Base-by-base conservation (phyloP, 2,113 vertebrate genomes). In the Chaenogobius annularis region DNA sequence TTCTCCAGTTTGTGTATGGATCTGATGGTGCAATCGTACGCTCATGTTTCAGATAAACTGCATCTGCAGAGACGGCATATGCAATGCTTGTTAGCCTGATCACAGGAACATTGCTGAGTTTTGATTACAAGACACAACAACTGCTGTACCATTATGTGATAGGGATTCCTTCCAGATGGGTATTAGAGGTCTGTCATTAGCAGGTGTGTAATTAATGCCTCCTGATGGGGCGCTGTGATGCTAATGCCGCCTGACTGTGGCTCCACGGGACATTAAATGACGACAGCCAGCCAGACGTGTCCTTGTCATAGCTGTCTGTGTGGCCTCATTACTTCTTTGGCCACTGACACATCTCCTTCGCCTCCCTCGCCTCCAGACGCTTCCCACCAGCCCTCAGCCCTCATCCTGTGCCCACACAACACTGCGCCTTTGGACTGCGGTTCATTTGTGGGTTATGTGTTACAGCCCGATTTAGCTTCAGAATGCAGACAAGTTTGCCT, bases 121-220 rank as follows among this genome's bases (percentile, higher is more conserved):
- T 64, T 74, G 65, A 85, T 83, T 58, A 78, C 15, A 66, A 64
- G 63, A 72, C 73, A 73, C n/a, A 83, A 22, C 72, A 68, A 70
- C 66, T 69, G 47, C 66, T 65, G 40, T 54, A 66, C 55, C 74
- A 72, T 76, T 61, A 68, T 78, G 68, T 68, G 76, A 83, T 76
- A 66, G 71, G 74, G 55, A 72, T 75, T 44, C 40, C 56, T 68
- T 77, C 82, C 88, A 84, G 86, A 83, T 85, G 85, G 86, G 82
- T 77, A 82, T 82, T 87, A 83, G 75, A 72, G 80, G 74, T 75
- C 79, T 72, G 85, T 84, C 85, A 88, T 91, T 90, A 91, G 84
- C 87, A 90, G 90, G 88, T 92, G 86, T 90, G 87, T 86, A 88
- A 91, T 91, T 89, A 92, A 89, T 90, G 86, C 77, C 79, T 84